Conservation (phyloP, 2,797 vertebrate genomes). For the Ciconia nigra region DNA sequence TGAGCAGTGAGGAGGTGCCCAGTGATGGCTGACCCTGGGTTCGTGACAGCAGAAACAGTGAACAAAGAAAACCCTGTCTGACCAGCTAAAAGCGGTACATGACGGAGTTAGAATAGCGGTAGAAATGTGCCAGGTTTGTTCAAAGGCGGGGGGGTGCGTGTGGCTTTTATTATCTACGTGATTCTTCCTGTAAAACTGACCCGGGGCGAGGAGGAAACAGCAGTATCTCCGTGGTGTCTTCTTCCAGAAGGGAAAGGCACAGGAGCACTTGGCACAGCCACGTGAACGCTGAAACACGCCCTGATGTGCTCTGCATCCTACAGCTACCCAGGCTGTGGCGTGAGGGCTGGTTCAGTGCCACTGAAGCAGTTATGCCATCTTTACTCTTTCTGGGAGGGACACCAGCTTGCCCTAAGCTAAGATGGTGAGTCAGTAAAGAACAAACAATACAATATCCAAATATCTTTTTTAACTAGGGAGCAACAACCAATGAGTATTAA, state of each 20-base stretch:
- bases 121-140: not conserved
- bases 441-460: not conserved
- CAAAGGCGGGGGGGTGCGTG: no score
- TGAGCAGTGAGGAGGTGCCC: not conserved
- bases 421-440: not conserved
- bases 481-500: not conserved
- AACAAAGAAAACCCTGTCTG: not conserved
- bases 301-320: not conserved
- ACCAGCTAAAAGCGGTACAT: not conserved
- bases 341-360: not conserved
- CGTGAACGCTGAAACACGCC: no score
- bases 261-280: not conserved
- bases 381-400: not conserved
- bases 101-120: not conserved
- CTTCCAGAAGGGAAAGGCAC: not conserved
- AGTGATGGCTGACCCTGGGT: not conserved
- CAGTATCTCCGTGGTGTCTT: not conserved
- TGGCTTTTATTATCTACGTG: not conserved
- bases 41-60: not conserved
- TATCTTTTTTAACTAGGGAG: not conserved
- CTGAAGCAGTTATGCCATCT: not conserved
- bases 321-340: fast-evolving
- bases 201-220: not conserved
- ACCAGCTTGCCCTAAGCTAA: not conserved
- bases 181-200: not conserved